Percentiles rank a stretch among this genome's conserved stretches.
phyloP scores from a whole-genome alignment of 2,888 invertebrate genomes.

The Oxytorus armatus region DNA sequence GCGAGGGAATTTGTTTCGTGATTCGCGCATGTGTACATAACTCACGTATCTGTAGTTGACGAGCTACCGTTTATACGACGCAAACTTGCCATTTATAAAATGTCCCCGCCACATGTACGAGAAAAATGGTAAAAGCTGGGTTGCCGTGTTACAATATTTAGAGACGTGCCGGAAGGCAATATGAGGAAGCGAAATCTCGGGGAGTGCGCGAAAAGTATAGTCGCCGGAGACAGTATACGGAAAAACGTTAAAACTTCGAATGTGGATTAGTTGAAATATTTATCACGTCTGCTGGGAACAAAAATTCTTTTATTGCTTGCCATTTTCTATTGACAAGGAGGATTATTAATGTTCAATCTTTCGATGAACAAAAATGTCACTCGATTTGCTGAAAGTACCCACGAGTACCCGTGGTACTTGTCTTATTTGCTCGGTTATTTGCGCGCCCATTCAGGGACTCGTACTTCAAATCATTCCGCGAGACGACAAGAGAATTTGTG shows the following conservation, averaged over 20 bases:
- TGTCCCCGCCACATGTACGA: not conserved
- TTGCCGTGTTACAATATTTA: constrained; percentile 55
- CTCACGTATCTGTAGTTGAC: constrained; percentile 15
- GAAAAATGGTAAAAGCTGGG: constrained; percentile 25
- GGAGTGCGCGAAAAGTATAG: not conserved
- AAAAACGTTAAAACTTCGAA: constrained; percentile 18
- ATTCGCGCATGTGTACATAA: constrained; percentile 5
- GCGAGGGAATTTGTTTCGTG: not conserved
- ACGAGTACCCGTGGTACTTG: not conserved
- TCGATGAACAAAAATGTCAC: no score
- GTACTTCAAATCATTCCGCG: constrained; percentile 11
- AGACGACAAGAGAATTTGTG: constrained; percentile 1
- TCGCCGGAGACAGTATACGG: not conserved
- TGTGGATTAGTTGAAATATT: constrained; percentile 25
- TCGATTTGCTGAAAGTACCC: not conserved
- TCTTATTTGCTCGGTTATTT: constrained; percentile 11
- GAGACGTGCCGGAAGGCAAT: constrained; percentile 28
- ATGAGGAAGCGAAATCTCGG: constrained; percentile 35
- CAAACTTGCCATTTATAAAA: constrained; percentile 50
- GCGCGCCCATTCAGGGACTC: not conserved
- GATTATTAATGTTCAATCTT: no score
- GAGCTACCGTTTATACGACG: constrained; percentile 51
- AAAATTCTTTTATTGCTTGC: not conserved
- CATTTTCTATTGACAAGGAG: no score
- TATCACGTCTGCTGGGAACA: not conserved